These are phyloP conservation scores for Pelodiscus sinensis DNA, from an alignment of 2,113 vertebrate genomes.

Conservation along the genomic window DNA sequence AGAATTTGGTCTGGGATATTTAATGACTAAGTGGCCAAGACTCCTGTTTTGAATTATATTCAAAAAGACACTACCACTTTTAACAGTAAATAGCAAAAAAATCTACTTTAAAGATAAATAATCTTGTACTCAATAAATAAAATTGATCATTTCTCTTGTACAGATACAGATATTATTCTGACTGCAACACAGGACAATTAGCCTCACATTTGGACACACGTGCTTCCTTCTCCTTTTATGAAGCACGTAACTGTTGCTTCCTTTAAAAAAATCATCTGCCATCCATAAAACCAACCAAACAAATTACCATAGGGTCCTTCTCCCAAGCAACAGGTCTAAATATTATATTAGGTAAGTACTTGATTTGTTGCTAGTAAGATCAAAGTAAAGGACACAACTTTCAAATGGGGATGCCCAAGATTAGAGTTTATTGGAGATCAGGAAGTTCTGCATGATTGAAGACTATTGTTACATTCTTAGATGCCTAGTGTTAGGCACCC, in stretches of 20 bases:
- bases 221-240: neutral
- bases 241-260: neutral
- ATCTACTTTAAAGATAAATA: neutral
- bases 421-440: rapidly evolving
- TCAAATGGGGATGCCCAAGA: neutral
- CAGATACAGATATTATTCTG: neutral
- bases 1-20: neutral
- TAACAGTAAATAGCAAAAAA: neutral
- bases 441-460: neutral
- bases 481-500: neutral
- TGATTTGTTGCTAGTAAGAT: neutral
- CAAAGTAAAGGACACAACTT: neutral
- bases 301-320: neutral
- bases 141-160: neutral
- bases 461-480: rapidly evolving
- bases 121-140: neutral
- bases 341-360: neutral
- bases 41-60: neutral
- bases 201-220: neutral
- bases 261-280: neutral
- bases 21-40: neutral
- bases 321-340: neutral
- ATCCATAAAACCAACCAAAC: neutral
- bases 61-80: neutral
- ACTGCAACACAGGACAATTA: neutral